Percentiles rank a stretch among this genome's conserved stretches.
phyloP scores from a whole-genome alignment of 2,888 invertebrate species.

The Notodonta ziczac region DNA sequence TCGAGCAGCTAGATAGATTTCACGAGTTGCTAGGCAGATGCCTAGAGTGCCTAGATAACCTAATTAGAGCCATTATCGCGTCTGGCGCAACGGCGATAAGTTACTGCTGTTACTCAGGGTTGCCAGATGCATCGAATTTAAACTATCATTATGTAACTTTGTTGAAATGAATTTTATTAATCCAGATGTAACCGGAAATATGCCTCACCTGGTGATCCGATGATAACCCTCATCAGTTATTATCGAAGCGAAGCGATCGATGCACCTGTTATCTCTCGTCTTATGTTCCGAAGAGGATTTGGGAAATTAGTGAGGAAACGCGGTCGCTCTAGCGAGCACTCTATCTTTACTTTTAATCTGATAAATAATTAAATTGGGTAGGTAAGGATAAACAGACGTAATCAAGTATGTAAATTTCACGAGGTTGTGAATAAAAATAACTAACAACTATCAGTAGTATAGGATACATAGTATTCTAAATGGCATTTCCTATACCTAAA shows the following conservation, averaged over 20 bases:
- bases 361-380: not conserved
- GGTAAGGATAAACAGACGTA: not conserved
- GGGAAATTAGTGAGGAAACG: not conserved
- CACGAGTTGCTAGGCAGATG: no score
- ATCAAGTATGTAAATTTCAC: not conserved
- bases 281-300: not conserved
- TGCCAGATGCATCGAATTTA: not conserved
- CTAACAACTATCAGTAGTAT: no score
- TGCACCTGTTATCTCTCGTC: slow-evolving; percentile 1
- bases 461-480: no score
- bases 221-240: not conserved
- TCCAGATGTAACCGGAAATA: not conserved
- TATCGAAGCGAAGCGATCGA: not conserved
- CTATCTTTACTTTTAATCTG: not conserved
- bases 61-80: slow-evolving; percentile 37
- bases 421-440: no score
- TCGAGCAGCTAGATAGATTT: not conserved
- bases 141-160: no score
- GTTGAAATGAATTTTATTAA: not conserved
- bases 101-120: slow-evolving; percentile 13
- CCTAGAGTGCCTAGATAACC: slow-evolving; percentile 25
- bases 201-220: not conserved
- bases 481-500: no score
- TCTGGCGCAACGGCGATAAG: slow-evolving; percentile 20
- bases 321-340: not conserved